Evolutionary conservation across 1,140 invertebrate species (phyloP).

Genomic region (Steinernema khuongi): DNA sequence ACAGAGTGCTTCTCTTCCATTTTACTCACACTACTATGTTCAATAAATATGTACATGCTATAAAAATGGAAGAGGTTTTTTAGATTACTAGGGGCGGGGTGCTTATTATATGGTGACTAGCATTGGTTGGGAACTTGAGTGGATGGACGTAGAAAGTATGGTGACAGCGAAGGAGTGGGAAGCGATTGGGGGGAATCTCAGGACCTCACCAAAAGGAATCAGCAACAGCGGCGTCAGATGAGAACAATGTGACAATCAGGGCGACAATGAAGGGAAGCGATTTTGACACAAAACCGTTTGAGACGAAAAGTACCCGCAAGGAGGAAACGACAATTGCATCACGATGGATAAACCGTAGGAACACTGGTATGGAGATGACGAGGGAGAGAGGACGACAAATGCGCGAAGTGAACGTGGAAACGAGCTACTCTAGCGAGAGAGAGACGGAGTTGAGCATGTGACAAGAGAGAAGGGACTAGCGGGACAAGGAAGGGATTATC

Average conservation of each 20-base stretch:
- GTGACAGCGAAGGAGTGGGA: not conserved
- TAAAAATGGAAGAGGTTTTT: too few species aligned
- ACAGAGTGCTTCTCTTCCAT: too few species aligned
- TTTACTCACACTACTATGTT: too few species aligned
- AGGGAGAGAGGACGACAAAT: constrained; percentile 5
- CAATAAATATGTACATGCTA: too few species aligned
- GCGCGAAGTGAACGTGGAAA: not conserved
- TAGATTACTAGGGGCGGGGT: too few species aligned
- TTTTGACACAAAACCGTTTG: constrained; percentile 17
- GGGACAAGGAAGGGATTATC: not conserved
- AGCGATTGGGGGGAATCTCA: too few species aligned
- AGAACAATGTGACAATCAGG: not conserved
- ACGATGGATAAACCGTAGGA: constrained; percentile 9
- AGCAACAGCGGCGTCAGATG: not conserved
- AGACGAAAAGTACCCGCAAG: not conserved
- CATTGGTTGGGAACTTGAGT: too few species aligned
- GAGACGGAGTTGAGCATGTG: not conserved
- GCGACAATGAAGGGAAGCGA: not conserved
- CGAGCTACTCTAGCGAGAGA: not conserved
- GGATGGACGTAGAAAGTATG: too few species aligned
- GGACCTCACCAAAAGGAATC: not conserved
- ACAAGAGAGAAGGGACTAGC: constrained; percentile 6
- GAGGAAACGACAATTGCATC: constrained; percentile 7
- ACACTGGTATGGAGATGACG: constrained; percentile 9
- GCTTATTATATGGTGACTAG: too few species aligned